Evolutionary conservation across 2,113 vertebrate genomes (phyloP).

Genomic region (Plestiodon gilberti): DNA sequence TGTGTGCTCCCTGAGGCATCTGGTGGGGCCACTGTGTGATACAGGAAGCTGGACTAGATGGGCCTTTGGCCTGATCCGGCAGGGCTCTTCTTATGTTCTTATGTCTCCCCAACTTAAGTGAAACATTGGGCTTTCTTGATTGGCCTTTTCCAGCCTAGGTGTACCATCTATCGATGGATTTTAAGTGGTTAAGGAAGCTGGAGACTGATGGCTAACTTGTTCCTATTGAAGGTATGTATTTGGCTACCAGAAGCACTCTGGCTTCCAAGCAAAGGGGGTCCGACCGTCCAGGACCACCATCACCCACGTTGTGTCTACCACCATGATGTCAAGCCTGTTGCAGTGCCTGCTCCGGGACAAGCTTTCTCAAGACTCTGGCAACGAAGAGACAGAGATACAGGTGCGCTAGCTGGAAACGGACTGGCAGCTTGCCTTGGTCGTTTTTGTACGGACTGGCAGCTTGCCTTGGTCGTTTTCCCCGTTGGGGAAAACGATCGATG

Average conservation of each 20-base stretch:
- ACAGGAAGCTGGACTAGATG: too few species aligned
- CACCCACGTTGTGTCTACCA: conserved; percentile 85
- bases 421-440: neutral
- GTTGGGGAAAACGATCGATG: too few species aligned
- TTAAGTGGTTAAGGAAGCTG: neutral
- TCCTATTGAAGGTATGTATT: conserved; percentile 87
- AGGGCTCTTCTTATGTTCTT: too few species aligned
- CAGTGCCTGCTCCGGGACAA: conserved; percentile 83
- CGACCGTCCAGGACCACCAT: conserved; percentile 76
- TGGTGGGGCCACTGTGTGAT: too few species aligned
- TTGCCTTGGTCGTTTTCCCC: too few species aligned
- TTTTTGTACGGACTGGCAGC: too few species aligned
- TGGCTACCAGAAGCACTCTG: conserved; percentile 85
- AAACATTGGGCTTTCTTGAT: neutral
- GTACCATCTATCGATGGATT: rapidly evolving
- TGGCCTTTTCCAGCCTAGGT: neutral
- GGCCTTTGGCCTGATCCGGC: too few species aligned
- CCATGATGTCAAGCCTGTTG: conserved; percentile 78
- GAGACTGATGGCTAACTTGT: conserved; percentile 15
- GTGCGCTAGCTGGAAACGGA: conserved; percentile 63
- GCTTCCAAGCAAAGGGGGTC: conserved; percentile 84
- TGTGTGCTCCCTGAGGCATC: too few species aligned
- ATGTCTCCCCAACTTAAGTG: neutral
- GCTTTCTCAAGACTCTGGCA: conserved; percentile 76
- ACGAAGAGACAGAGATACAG: conserved; percentile 85